Evolutionary conservation across 2,888 invertebrate species (phyloP), one percentile per base, ranked within the genome.

Genomic region (Mythimna pallens): DNA sequence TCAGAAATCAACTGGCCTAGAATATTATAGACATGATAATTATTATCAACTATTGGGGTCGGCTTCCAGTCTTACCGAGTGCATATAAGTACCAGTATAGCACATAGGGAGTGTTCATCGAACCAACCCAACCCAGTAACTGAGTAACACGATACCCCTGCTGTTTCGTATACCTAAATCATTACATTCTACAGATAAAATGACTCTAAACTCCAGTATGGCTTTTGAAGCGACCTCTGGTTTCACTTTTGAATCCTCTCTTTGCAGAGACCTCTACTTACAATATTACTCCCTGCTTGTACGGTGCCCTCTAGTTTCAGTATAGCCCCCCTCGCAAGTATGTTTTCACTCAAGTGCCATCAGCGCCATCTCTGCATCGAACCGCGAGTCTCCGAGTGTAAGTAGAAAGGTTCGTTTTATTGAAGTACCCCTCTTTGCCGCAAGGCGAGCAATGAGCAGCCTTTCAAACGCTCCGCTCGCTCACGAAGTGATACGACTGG

Each of bases 311-410:
- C 86, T 85, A 72, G 64, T 57, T 62, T 9, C 47, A 61, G 3
- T 61, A n/a, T 1, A 25, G 12, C 9, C n/a, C 17, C 34, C 10
- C 10, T 69, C 25, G 5, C 14, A 40, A 63, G 30, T 7, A 1
- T 0, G 30, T 54, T 63, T 52, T 65, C 61, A 34, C 3, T 2
- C 34, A 25, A 34, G 57, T n/a, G 25, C n/a, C n/a, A 22, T 8
- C 58, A 86, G 59, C 82, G 86, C 84, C 86, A 85, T 82, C 85
- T 85, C 58, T 68, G 59, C 17, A n/a, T 8, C 5, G 34, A 6
- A 0, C 20, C 12, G 25, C 22, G 64, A 76, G 22, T 59, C 73
- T 59, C 58, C 22, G 20, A 50, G 64, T 66, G 66, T 78, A 86
- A 86, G 64, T 68, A 65, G 61, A 66, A 76, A 78, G 61, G 40